Conservation (phyloP, 1,140 invertebrate species). For the Zaprionus tsacasi region DNA sequence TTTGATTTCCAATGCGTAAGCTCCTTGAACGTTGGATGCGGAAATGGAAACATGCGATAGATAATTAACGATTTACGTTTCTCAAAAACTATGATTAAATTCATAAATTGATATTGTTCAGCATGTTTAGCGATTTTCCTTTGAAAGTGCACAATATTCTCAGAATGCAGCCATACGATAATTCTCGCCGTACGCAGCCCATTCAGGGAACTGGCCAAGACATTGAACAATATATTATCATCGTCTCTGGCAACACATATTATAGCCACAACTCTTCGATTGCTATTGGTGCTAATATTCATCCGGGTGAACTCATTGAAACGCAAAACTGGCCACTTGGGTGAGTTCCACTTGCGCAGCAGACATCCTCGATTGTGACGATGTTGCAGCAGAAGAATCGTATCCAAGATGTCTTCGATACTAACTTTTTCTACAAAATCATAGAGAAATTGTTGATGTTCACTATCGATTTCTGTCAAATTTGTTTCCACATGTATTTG, state of each 20-base stretch:
- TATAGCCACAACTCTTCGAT: constrained; percentile 23
- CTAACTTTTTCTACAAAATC: constrained; percentile 37
- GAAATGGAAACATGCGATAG: constrained; percentile 46
- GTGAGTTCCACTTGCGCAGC: constrained; percentile 21
- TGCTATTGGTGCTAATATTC: neutral
- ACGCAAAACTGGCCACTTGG: constrained; percentile 46
- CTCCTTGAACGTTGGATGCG: neutral
- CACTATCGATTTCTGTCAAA: neutral
- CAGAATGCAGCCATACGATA: constrained; percentile 34
- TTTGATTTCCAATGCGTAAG: rapidly evolving
- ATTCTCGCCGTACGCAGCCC: constrained; percentile 47
- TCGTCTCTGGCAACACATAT: constrained; percentile 20
- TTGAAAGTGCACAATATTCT: neutral
- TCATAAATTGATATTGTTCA: constrained; percentile 24
- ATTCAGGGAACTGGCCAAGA: constrained; percentile 35
- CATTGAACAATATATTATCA: constrained; percentile 16
- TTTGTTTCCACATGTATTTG: neutral
- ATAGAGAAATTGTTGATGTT: constrained; percentile 8
- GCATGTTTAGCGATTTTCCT: neutral
- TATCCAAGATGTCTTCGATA: constrained; percentile 12
- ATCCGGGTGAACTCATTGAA: constrained; percentile 25
- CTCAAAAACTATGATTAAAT: constrained; percentile 21
- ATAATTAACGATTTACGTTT: neutral
- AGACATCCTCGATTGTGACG: neutral
- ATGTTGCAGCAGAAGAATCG: constrained; percentile 49